Conservation (phyloP, 2,113 vertebrate species). For the Oenanthe oenanthe region DNA sequence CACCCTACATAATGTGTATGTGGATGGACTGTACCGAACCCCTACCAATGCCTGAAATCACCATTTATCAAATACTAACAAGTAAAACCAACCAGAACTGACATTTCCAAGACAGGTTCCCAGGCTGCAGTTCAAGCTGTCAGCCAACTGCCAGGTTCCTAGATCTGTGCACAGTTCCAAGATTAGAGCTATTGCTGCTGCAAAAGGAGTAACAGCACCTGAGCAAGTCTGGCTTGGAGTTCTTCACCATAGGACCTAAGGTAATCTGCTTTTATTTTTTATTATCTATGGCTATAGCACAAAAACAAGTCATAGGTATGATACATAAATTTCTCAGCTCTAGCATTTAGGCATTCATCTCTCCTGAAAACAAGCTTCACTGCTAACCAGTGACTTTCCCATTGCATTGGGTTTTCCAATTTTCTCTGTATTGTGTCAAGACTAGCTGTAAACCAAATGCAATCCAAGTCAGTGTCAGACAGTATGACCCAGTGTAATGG, state of each 20-base stretch:
- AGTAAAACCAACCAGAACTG: not conserved
- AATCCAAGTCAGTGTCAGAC: not conserved
- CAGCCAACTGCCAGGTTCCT: not conserved
- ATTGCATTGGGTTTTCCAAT: not conserved
- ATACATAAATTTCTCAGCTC: not conserved
- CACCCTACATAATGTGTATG: not conserved
- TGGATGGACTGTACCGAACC: not conserved
- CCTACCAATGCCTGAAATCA: not conserved
- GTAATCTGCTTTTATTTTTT: constrained; percentile 10
- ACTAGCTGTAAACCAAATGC: not conserved
- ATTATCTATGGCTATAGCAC: not conserved
- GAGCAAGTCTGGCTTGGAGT: not conserved
- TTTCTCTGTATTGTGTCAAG: not conserved
- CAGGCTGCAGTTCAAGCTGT: not conserved
- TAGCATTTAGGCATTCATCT: not conserved
- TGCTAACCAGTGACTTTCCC: not conserved
- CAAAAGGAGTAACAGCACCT: not conserved
- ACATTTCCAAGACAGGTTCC: not conserved
- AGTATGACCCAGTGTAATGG: fast-evolving
- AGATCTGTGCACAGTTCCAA: not conserved
- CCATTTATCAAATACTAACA: not conserved
- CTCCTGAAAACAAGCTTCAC: not conserved
- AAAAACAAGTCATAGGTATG: not conserved
- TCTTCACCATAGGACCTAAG: not conserved
- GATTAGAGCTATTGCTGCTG: not conserved